Evolutionary conservation across 2,888 invertebrate genomes (phyloP), one percentile per base, ranked within the genome.

Genomic region (Orchesellides sinensis): DNA sequence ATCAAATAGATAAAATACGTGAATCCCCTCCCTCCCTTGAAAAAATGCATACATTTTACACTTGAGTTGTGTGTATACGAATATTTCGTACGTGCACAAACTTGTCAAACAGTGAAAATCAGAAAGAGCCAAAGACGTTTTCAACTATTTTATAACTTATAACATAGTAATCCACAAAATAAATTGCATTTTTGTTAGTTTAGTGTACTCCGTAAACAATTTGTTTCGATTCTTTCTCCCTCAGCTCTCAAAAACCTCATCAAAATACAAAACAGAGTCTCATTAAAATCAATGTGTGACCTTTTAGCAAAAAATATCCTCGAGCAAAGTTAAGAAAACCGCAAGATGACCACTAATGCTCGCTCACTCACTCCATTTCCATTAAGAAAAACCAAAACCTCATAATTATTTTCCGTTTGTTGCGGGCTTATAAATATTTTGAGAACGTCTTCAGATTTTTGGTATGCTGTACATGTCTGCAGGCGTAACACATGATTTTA

Each of bases 261-360:
- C 45, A 72, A 59, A 59, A 59, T 47, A 72, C 59, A 45, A 59
- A 59, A 56, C 45, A 59, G 17, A 45, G 5, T 59, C 59, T 45
- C 70, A 72, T 72, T 72, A 72, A 72, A 72, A 72, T 72, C 59
- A 72, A 72, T 72, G 59, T 45, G 40, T 72, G 72, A 72, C 72
- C 59, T 72, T 59, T 72, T 21, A 45, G 61, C 25, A 32, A 23
- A 61, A n/a, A 29, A 17, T 52, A 56, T 70, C 56, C 70, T 56
- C 56, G 32, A 69, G 69, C 69, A 29, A 27, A 19, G 8, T 19
- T 54, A 12, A 29, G 23, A 70, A 70, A 70, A 70, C 56, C 56
- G 52, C 70, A 70, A 56, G 32, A 32, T 6, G 40, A n/a, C n/a
- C 49, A 49, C 47, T 17, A 40, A 2, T 40, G 10, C 40, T 40